Evolutionary conservation across 2,113 vertebrate genomes (phyloP), one percentile per base, ranked within the genome.

Genomic region (Procavia capensis): DNA sequence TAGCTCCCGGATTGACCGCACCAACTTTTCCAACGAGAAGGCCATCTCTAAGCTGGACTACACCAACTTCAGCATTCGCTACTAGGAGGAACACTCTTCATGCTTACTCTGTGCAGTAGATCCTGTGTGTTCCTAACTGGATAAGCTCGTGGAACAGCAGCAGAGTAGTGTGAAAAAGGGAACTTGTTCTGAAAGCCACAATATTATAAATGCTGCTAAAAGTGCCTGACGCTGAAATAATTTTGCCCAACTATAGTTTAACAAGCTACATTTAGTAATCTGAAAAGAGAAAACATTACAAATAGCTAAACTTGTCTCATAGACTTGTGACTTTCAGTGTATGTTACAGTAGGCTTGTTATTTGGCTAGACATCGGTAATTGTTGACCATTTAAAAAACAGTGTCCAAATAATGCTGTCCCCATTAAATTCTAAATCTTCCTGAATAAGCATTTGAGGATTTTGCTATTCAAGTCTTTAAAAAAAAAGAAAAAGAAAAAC

Each of bases 31-130:
- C 85, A 99, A 99, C 0, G 99, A 99, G 64, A 99, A 99, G 97
- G 98, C 98, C 82, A 99, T 99, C 97, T 93, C 98, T 39, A 98
- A 99, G 96, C 97, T 99, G 97, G 99, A 99, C 91, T 98, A 99
- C 93, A 98, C 98, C 0, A 98, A 99, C 84, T 99, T 99, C 97
- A 98, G 95, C 95, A 99, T 99, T 59, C 99, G 98, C 95, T 99
- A 99, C 97, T 99, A 98, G 31, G 70, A 72, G 25, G 68, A 59
- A 50, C 76, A 94, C 79, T 45, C 31, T 0, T 87, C 82, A 50
- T 22, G 7, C 85, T 97, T 88, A 70, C 36, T 70, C 43, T 95
- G 74, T 61, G 74, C 88, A 81, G 2, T 76, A 61, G 66, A 85
- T 87, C 91, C 7, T 79, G 75, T 90, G 36, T 94, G 61, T 50